These are phyloP conservation scores for Coenonympha glycerion DNA, from an alignment of 2,888 invertebrate genomes.

Conservation along the genomic window DNA sequence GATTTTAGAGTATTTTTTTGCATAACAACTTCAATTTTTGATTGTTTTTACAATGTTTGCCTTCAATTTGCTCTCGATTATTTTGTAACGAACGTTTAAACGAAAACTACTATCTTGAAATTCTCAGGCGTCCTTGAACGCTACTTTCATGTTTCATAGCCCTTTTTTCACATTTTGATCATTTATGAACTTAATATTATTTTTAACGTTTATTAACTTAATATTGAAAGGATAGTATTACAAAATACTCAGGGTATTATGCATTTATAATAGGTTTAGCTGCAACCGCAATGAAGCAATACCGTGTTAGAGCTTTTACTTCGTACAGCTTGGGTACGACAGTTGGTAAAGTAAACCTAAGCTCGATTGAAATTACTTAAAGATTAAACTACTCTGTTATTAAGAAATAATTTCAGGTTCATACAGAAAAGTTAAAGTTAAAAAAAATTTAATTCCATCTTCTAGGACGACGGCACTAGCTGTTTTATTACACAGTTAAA, in stretches of 20 bases:
- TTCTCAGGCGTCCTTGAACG: conserved; percentile 34
- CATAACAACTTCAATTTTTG: not conserved
- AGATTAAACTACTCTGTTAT: not conserved
- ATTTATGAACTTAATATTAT: conserved; percentile 17
- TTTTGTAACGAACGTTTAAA: conserved; percentile 31
- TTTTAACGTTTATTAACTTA: conserved; percentile 15
- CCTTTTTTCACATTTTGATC: too few relatives aligned
- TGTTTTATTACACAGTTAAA: too few relatives aligned
- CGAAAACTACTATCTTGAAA: conserved; percentile 31
- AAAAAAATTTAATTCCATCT: too few relatives aligned
- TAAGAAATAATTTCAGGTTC: too few relatives aligned
- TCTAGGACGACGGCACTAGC: too few relatives aligned
- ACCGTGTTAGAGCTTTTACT: conserved; percentile 19
- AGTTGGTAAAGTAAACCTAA: not conserved
- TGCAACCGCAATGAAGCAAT: conserved; percentile 18
- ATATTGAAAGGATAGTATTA: conserved; percentile 8
- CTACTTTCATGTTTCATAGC: conserved; percentile 38
- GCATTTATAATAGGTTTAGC: conserved; percentile 7
- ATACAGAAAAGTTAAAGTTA: too few relatives aligned
- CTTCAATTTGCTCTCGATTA: conserved; percentile 3
- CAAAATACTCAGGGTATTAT: not conserved
- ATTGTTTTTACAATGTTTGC: not conserved
- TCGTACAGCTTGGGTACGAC: conserved; percentile 10
- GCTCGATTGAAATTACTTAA: not conserved
- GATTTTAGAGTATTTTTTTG: too few relatives aligned